A percentile compares a stretch with the other conserved stretches of the same genome.
phyloP scores from a whole-genome alignment of 2,797 vertebrate genomes.

The Heteromormyrus szaboi region DNA sequence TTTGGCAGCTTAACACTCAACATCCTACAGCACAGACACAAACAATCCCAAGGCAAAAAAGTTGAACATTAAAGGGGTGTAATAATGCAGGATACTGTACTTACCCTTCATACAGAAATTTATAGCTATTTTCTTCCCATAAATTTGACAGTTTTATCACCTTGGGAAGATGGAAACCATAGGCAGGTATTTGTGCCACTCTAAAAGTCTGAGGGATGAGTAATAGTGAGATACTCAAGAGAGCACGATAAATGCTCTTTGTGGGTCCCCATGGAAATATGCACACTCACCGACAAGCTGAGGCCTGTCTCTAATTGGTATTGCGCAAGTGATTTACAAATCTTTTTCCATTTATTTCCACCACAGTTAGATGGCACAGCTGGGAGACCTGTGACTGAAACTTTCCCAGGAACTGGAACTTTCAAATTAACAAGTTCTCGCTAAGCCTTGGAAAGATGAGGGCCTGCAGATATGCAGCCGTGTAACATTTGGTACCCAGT shows the following conservation, averaged over 20 bases:
- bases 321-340: background rate
- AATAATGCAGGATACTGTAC: background rate
- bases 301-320: background rate
- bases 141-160: slow-evolving; percentile 4
- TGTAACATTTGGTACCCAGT: background rate
- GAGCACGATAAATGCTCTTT: background rate
- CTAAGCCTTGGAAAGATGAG: background rate
- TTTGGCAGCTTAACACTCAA: background rate
- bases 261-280: background rate
- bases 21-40: background rate
- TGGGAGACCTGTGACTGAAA: background rate
- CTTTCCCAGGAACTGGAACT: background rate
- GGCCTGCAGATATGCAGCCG: background rate
- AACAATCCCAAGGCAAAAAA: background rate
- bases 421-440: background rate
- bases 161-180: background rate
- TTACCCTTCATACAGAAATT: slow-evolving; percentile 11
- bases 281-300: background rate
- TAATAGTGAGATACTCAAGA: background rate
- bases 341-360: background rate
- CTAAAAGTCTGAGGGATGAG: background rate
- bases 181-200: background rate
- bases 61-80: background rate
- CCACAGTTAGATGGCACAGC: background rate
- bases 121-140: background rate